Base-by-base conservation (phyloP, 2,888 invertebrate genomes). In the Acronicta leporina region DNA sequence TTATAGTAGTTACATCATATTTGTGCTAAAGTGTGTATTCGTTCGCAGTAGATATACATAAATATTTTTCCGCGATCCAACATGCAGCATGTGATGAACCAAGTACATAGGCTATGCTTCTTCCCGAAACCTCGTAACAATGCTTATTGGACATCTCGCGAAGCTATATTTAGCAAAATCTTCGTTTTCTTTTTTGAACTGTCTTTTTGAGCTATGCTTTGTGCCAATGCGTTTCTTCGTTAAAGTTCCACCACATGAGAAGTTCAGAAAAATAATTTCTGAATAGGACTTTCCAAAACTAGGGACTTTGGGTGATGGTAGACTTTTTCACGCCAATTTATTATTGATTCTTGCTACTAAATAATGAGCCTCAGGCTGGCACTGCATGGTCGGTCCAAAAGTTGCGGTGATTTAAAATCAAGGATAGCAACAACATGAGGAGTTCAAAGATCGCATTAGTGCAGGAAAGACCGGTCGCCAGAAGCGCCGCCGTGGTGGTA, bases 1-100 rank as follows among this genome's bases (percentile, higher is more conserved):
- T 77, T 74, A 83, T 78, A 83, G 84, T 74, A 83, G 85, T 92
- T 92, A 91, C 92, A 89, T 92, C 91, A 92, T 89, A 80, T 82
- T 75, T 80, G 75, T 74, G 75, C 75, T 66, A 61, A 71, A 68
- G 71, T 77, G 70, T 66, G 70, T 77, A 68, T 75, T 63, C 48
- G 67, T 75, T 63, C 48, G 67, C 63, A 60, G 38, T n/a, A n/a
- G n/a, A n/a, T n/a, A n/a, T n/a, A n/a, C n/a, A n/a, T n/a, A n/a
- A n/a, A n/a, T n/a, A n/a, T n/a, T n/a, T 68, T 71, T 64, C 49
- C 68, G 49, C 25, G 25, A 47, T 50, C 33, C 45, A 45, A 30
- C 46, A 16, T 27, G 11, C n/a, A 30, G 15, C 13, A 30, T 20
- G 16, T 33, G 4, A 16, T 20, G 8, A 15, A 33, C 0, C 6